Percentiles rank a stretch among this genome's conserved stretches.
Conservation (phyloP, 2,888 invertebrate genomes). For the Hydriomena furcata region DNA sequence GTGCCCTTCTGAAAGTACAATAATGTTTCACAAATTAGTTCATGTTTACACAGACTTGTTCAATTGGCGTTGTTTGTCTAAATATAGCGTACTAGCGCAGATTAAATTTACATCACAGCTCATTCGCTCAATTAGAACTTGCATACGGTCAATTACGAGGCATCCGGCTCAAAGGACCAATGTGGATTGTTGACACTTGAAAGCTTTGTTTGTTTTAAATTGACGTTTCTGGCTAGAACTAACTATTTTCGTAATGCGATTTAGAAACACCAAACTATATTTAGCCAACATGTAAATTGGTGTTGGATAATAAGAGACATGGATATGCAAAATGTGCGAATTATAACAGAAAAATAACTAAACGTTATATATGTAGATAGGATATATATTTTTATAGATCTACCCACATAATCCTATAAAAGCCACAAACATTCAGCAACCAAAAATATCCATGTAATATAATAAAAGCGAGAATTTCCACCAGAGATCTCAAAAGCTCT, state of each 20-base stretch:
- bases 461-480: slow-evolving; percentile 9
- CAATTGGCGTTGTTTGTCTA: slow-evolving; percentile 39
- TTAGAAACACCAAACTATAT: no score
- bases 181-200: background rate
- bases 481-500: slow-evolving; percentile 17
- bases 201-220: slow-evolving; percentile 1
- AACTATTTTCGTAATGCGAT: no score
- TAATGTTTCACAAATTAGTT: slow-evolving; percentile 12
- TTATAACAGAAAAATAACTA: no score
- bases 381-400: no score
- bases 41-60: slow-evolving; percentile 17
- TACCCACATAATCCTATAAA: slow-evolving; percentile 7
- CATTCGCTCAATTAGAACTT: slow-evolving; percentile 38
- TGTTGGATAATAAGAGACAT: no score
- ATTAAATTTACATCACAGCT: slow-evolving; percentile 45
- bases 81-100: slow-evolving; percentile 37
- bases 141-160: slow-evolving; percentile 36
- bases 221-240: background rate
- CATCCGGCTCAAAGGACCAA: slow-evolving; percentile 34
- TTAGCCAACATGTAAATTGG: no score
- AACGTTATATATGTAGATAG: no score
- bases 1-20: background rate
- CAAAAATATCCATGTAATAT: slow-evolving; percentile 5
- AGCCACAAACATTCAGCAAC: slow-evolving; percentile 2
- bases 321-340: no score